phyloP scores from a whole-genome alignment of 1,140 invertebrate species.

The Sipha flava region DNA sequence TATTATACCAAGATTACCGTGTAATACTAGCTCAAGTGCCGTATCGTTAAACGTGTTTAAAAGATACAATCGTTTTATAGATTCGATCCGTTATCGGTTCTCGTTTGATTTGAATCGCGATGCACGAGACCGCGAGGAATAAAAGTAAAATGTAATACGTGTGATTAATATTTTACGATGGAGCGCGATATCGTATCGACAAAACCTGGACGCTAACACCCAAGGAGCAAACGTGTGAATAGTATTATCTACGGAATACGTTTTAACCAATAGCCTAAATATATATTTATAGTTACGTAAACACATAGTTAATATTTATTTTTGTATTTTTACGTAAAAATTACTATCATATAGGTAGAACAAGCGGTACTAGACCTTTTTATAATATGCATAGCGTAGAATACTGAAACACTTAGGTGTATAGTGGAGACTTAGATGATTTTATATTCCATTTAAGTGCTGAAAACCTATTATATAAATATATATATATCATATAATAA shows the following conservation, averaged over 20 bases:
- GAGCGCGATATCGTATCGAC: not conserved
- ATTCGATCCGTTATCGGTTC: too few species aligned
- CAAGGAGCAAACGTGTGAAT: not conserved
- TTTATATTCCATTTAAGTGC: not conserved
- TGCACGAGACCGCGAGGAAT: too few species aligned
- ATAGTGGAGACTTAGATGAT: slow-evolving; percentile 19
- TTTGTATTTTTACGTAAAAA: not conserved
- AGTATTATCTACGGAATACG: not conserved
- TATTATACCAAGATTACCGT: too few species aligned
- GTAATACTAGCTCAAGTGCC: too few species aligned
- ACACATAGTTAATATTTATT: not conserved
- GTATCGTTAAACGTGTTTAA: too few species aligned
- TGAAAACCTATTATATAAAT: not conserved
- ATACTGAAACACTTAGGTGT: slow-evolving; percentile 20
- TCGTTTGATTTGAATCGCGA: too few species aligned
- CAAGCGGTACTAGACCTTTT: not conserved
- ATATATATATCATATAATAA: not conserved
- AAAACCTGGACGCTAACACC: not conserved
- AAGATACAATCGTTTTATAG: too few species aligned
- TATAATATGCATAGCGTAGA: not conserved
- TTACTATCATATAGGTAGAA: not conserved
- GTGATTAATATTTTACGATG: not conserved
- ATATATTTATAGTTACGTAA: not conserved
- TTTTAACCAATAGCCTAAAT: not conserved
- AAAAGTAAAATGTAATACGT: too few species aligned